Base-by-base conservation (phyloP, 2,888 invertebrate genomes). In the Polyploca ridens region DNA sequence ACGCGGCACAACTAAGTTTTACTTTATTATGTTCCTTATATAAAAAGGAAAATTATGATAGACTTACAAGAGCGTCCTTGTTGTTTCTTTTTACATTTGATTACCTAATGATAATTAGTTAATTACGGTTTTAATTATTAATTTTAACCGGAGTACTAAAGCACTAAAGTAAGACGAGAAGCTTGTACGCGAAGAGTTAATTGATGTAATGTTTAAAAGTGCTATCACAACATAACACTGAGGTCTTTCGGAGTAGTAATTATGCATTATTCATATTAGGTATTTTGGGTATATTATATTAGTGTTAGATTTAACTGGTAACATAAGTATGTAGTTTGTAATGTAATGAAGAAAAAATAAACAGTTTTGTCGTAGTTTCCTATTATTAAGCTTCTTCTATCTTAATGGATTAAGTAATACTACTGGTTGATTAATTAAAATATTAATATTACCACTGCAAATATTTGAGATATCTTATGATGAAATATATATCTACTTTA, bases 391-490 rank as follows among this genome's bases (percentile, higher is more conserved):
- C 94, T 94, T 94, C 93, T 93, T 94, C 93, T 93, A 93, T 92
- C 87, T 90, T 93, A 93, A 93, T 90, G 90, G 89, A 91, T 90
- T 94, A 94, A 93, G 91, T 93, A 92, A 91, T 92, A 93, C 89
- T 91, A 93, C 93, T 92, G 92, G 91, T 94, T 93, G 91, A 91
- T 88, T 93, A 93, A 94, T 93, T 92, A 92, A 91, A 93, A 93
- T 93, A 91, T 90, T 91, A 94, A 93, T 94, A 94, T 93, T 94
- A 94, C 94, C 91, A 94, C 91, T 94, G 93, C 93, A 94, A 94
- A 94, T 94, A 94, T 93, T 94, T 94, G 93, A 94, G 90, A 93
- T 94, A 94, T 94, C 94, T 94, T 94, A 94, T 94, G 93, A 94
- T 94, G 91, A 93, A 90, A 94, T 94, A 94, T 94, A 94, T 94